These are phyloP conservation scores for Dasyornis broadbenti DNA, from an alignment of 2,113 vertebrate species.

Conservation along the genomic window DNA sequence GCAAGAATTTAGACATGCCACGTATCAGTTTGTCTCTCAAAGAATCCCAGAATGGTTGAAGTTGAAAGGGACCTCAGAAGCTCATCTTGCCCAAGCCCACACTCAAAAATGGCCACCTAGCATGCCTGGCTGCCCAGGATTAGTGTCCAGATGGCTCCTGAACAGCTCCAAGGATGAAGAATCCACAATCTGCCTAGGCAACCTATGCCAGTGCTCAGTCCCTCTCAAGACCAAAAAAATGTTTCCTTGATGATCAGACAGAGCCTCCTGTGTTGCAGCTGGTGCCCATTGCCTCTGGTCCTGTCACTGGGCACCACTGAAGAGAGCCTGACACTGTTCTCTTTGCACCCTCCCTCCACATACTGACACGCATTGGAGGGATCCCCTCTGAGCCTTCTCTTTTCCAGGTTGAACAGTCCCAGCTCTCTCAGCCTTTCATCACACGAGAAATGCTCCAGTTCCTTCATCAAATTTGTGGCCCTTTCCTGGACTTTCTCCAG, in stretches of 20 bases:
- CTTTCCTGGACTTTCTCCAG: neutral
- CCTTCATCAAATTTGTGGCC: neutral
- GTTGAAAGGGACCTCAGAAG: neutral
- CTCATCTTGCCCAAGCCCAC: neutral
- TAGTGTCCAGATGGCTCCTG: neutral
- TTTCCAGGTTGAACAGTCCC: neutral
- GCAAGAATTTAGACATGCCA: neutral
- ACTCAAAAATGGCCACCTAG: neutral
- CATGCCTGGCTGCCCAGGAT: neutral
- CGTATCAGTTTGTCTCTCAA: neutral
- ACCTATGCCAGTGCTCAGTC: neutral
- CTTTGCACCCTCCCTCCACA: neutral
- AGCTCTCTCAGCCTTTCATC: neutral
- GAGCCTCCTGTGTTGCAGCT: neutral
- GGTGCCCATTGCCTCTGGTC: neutral
- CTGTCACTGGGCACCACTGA: neutral
- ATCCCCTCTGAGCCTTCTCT: neutral
- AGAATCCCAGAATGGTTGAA: neutral
- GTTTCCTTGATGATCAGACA: neutral
- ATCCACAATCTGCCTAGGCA: neutral
- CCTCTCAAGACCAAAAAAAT: neutral
- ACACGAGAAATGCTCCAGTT: neutral
- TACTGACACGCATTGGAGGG: neutral
- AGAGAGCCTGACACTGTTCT: neutral
- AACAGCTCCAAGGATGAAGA: neutral